Conservation (phyloP, 2,113 vertebrate genomes). For the Tretioscincus oriximinensis region DNA sequence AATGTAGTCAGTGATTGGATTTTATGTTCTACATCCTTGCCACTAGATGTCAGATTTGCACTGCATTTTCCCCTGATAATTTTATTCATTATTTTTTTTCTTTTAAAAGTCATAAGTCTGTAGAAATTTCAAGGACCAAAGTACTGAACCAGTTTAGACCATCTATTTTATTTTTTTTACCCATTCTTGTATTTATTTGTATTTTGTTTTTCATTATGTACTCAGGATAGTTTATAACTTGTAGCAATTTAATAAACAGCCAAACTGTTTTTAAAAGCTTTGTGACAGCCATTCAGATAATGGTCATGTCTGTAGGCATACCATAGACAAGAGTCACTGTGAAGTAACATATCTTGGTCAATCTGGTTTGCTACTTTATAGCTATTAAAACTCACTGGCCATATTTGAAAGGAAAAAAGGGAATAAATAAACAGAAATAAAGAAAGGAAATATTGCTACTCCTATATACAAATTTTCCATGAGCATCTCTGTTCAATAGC, state of each 20-base stretch:
- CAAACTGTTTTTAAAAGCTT: no score
- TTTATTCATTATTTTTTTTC: neutral
- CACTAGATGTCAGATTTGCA: constrained; percentile 70
- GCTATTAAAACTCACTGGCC: no score
- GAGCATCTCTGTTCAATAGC: neutral
- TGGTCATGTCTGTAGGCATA: no score
- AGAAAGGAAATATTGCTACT: neutral
- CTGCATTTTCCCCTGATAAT: neutral
- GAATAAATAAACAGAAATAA: neutral
- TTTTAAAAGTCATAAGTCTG: neutral
- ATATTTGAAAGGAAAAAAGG: no score
- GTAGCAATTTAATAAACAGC: no score
- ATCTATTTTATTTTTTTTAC: neutral
- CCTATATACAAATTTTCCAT: neutral
- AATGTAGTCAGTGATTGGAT: neutral
- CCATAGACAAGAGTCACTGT: no score
- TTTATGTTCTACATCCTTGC: accelerated
- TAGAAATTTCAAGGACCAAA: constrained; percentile 2
- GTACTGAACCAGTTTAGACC: neutral
- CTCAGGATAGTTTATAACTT: no score
- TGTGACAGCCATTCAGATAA: no score
- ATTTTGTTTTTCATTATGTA: no score
- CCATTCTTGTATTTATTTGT: no score
- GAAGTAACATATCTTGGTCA: no score
- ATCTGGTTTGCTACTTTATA: no score